Evolutionary conservation across 2,113 vertebrate genomes (phyloP).

Genomic region (Rousettus leschenaultii): DNA sequence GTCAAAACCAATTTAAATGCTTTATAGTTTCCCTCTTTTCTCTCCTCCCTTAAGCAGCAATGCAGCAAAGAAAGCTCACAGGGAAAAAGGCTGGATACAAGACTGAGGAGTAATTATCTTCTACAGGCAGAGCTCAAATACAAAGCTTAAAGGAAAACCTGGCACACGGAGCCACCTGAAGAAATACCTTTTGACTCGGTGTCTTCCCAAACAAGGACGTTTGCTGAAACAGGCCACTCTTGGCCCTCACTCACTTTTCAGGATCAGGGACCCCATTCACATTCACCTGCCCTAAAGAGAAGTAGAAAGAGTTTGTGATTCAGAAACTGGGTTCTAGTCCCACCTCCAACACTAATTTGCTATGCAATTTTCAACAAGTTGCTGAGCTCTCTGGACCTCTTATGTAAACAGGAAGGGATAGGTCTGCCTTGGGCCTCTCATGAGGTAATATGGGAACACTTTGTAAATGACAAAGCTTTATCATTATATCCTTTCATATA

Average conservation of each 20-base stretch:
- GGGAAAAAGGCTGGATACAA: not conserved
- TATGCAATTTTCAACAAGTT: not conserved
- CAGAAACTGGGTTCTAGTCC: not conserved
- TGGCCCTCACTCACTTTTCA: not conserved
- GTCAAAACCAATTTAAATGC: constrained; percentile 20
- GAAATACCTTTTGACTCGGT: not conserved
- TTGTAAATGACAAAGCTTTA: not conserved
- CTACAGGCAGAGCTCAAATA: constrained; percentile 3
- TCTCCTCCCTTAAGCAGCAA: constrained; percentile 9
- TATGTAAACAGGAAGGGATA: not conserved
- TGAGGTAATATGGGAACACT: not conserved
- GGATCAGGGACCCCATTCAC: not conserved
- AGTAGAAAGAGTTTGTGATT: not conserved
- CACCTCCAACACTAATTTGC: not conserved
- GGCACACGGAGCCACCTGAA: not conserved
- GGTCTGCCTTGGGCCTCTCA: not conserved
- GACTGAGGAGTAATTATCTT: not conserved
- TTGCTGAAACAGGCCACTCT: not conserved
- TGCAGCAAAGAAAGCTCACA: not conserved
- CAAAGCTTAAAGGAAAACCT: not conserved
- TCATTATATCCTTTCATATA: not conserved
- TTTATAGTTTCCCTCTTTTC: not conserved
- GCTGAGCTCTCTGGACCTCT: not conserved
- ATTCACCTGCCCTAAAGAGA: not conserved
- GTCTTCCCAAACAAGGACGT: not conserved